Base-by-base conservation (phyloP, 2,113 vertebrate species). In the Condylura cristata region DNA sequence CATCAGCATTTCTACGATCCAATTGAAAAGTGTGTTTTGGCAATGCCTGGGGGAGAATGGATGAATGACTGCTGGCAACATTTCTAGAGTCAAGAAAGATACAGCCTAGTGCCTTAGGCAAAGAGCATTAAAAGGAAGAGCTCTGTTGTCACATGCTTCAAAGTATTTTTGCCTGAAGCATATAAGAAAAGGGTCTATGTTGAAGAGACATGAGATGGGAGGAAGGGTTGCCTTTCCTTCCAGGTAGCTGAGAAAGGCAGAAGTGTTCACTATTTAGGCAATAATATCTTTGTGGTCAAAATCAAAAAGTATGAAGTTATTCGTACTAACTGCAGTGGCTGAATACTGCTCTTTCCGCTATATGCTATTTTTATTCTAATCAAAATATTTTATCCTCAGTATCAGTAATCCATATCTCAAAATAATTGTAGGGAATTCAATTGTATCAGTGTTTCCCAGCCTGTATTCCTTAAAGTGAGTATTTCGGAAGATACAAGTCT, bases 1-100 rank as follows among this genome's bases (percentile, higher is more conserved):
- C 81, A 80, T 56, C 79, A n/a, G 8, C 58, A 94, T 93, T 78
- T 97, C 90, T 70, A 61, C 98, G 97, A 97, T 78, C 26, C 95
- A 96, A 84, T 65, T 96, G 70, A 26, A 56, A 93, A 92, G 72
- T 32, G 46, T 17, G 2, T 5, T 96, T 97, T 86, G 93, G 68
- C 74, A 97, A 97, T 94, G 58, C 78, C 85, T 90, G 34, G 37
- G 81, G 51, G 32, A 85, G 53, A 95, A 83, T 26, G 58, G 34
- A 70, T 84, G 26, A 97, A 93, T 63, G 28, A 84, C 94, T 13
- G 0, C 7, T 88, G 8, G 17, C 44, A 91, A 82, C 30, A 26
- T 95, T 96, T 97, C 60, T 92, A 87, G 24, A 84, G 26, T 51
- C 70, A 96, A 37, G 83, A 78, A 95, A 96, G 96, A 95, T n/a